Percentiles rank a stretch among this genome's conserved stretches.
Conservation (phyloP, 2,113 vertebrate species). For the Podarcis cretensis region DNA sequence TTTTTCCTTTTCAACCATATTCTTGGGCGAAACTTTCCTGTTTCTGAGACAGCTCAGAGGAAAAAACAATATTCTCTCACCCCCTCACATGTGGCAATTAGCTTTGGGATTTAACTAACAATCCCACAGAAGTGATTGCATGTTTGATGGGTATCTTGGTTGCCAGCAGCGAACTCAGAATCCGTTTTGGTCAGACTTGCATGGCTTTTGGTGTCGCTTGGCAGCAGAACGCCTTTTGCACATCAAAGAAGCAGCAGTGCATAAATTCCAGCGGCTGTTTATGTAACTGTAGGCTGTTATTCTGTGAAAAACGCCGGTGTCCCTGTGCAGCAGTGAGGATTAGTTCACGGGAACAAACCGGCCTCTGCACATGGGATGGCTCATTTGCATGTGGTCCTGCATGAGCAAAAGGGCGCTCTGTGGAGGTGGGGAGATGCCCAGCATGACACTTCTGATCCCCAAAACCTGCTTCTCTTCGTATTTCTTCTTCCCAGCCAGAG, state of each 20-base stretch:
- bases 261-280: conserved; percentile 10
- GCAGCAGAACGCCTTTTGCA: conserved; percentile 33
- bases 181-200: fast-evolving
- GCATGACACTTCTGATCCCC: background rate
- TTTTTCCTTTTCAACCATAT: conserved; percentile 13
- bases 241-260: conserved; percentile 3
- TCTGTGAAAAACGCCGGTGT: conserved; percentile 12
- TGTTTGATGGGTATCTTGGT: background rate
- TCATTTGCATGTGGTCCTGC: background rate
- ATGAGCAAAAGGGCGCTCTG: background rate
- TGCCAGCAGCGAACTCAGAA: conserved; percentile 26
- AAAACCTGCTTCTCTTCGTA: background rate
- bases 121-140: background rate
- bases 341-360: background rate
- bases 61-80: conserved; percentile 16
- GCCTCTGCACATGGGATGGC: background rate
- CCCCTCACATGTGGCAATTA: conserved; percentile 13
- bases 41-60: conserved; percentile 1
- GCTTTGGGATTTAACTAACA: conserved; percentile 28
- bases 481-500: background rate
- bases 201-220: conserved; percentile 36
- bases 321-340: background rate
- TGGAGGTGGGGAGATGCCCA: background rate
- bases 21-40: conserved; percentile 6
- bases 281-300: background rate